Evolutionary conservation across 2,113 vertebrate genomes (phyloP), one percentile per base, ranked within the genome.

Genomic region (Xenus cinereus): DNA sequence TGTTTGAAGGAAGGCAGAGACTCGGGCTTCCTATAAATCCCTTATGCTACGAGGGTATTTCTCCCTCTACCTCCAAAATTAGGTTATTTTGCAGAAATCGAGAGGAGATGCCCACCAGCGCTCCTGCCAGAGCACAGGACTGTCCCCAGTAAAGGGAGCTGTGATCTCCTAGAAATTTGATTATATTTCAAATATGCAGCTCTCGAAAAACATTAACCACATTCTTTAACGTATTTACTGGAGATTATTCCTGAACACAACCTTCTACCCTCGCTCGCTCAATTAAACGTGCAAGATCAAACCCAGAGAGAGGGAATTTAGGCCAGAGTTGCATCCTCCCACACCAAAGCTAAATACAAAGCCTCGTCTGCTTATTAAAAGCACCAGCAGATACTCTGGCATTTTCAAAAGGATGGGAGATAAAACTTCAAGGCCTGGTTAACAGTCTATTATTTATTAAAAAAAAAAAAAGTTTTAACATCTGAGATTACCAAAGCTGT

Each of bases 281-380:
- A 14, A 37, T 2, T 2, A 27, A 27, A 35, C 0, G 0, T 0
- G 13, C 0, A 13, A 67, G 4, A 39, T 21, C 51, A 46, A 57
- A 21, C 32, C 51, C 71, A 48, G 62, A 32, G 41, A 1, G 6
- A 72, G 66, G 4, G 2, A 56, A 33, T 26, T 72, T 0, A 14
- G 48, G 13, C 37, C 26, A 15, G 22, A 72, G 66, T 7, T n/a
- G 74, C 37, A 15, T 21, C 53, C 67, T 93, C 67, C 76, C 41
- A 60, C 4, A 0, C 48, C 59, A 7, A 14, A 4, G 2, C 51
- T 16, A 16, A 54, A 63, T 24, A 14, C 78, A 59, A 7, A 5
- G 80, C 60, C 19, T 10, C 2, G 0, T 6, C 54, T 48, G 37
- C 63, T 43, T 28, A 23, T 15, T 23, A 13, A 53, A 66, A 48